Base-by-base conservation (phyloP, 2,797 vertebrate species). In the Melanotaenia parkinsoni region DNA sequence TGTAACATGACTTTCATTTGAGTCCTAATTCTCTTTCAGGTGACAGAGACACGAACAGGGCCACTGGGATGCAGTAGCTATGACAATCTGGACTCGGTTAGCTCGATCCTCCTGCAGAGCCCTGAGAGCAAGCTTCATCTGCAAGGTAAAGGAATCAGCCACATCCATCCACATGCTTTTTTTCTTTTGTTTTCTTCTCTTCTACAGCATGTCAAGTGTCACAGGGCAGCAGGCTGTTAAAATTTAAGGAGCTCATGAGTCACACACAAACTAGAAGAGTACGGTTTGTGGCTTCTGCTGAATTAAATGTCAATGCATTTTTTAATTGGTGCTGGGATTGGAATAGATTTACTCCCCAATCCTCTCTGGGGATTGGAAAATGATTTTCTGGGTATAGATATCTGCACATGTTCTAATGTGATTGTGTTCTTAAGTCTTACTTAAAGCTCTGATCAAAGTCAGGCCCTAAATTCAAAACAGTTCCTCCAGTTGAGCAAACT, bases 21-120 rank as follows among this genome's bases (percentile, higher is more conserved):
- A 53, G 76, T 64, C 18, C 78, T 86, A 77, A 85, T 91, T 93
- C 68, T 93, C 63, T 88, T 86, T 1, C 64, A 99, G 98, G 98
- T 99, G 89, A 99, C 98, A 26, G 98, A 99, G 95, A 99, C 98
- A 59, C 96, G 98, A 80, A 99, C 98, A 0, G 98, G 98, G 63
- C 98, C 98, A 1, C 91, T 99, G 90, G 98, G 98, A 83, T 99
- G 98, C 93, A 99, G 97, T 92, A 99, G 97, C 94, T 99, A 99
- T n/a, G 98, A 99, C 94, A 99, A 99, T 95, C 96, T 99, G 95
- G 98, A 99, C 96, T 99, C 98, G 24, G 98, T 99, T 86, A 99
- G 98, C 95, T 99, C 98, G 0, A 96, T 99, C 91, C 96, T 99
- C 76, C 96, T 99, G 86, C 98, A 99, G 94, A 99, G 98, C 93